phyloP scores from a whole-genome alignment of 1,140 invertebrate genomes.

The Psix sp. region DNA sequence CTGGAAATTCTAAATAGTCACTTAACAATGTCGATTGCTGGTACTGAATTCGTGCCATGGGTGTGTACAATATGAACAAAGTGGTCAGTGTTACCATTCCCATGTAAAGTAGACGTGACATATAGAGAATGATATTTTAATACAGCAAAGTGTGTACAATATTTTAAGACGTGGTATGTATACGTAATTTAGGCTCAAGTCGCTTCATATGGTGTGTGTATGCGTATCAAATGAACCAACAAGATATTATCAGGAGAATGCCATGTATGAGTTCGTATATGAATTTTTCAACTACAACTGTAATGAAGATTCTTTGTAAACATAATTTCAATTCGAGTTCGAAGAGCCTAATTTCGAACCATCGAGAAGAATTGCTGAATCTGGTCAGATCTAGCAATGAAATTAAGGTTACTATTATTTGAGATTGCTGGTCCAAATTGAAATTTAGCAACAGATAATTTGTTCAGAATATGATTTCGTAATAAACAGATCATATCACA shows the following conservation, averaged over 20 bases:
- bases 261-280: constrained; percentile 29
- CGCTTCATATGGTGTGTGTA: constrained; percentile 64
- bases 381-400: too few relatives aligned
- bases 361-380: too few relatives aligned
- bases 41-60: constrained; percentile 57
- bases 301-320: too few relatives aligned
- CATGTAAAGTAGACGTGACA: constrained; percentile 66
- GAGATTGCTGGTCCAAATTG: too few relatives aligned
- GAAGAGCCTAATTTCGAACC: too few relatives aligned
- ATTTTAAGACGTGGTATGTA: constrained; percentile 53
- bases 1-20: too few relatives aligned
- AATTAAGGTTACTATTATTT: too few relatives aligned
- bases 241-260: constrained; percentile 32
- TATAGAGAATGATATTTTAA: constrained; percentile 73
- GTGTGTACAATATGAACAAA: constrained; percentile 63
- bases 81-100: constrained; percentile 56
- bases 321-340: too few relatives aligned
- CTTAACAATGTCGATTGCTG: constrained; percentile 57
- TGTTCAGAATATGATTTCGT: too few relatives aligned
- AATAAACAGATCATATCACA: too few relatives aligned
- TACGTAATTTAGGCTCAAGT: constrained; percentile 47
- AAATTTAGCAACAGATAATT: too few relatives aligned
- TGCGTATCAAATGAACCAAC: constrained; percentile 34
- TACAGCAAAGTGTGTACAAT: constrained; percentile 63
- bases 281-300: too few relatives aligned